Conservation (phyloP, 2,888 invertebrate species). For the Hirtodrosophila trivittata region DNA sequence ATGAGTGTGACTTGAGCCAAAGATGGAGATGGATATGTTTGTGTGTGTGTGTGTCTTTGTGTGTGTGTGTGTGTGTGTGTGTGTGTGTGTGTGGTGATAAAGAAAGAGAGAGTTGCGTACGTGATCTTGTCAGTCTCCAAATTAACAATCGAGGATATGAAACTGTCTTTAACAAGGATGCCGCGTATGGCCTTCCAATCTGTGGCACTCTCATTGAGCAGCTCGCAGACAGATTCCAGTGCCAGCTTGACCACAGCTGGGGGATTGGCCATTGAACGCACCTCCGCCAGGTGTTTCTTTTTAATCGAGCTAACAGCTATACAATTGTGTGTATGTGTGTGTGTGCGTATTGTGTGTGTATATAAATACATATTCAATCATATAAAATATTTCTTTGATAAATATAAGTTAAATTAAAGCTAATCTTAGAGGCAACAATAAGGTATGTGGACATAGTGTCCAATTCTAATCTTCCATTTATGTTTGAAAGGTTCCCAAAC, state of each 20-base stretch:
- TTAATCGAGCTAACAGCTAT: conserved; percentile 97
- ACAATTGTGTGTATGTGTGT: conserved; percentile 34
- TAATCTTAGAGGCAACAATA: conserved; percentile 26
- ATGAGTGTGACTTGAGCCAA: too few relatives aligned
- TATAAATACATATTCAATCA: conserved; percentile 37
- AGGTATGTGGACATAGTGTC: conserved; percentile 8
- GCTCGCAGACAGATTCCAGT: conserved; percentile 96
- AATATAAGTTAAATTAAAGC: conserved; percentile 27
- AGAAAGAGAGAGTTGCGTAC: conserved; percentile 85
- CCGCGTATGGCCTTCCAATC: conserved; percentile 97
- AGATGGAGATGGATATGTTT: conserved; percentile 11
- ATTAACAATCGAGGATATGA: conserved; percentile 96
- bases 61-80: conserved; percentile 12
- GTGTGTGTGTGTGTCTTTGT: too few relatives aligned
- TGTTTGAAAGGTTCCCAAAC: too few relatives aligned
- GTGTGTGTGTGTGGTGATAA: conserved; percentile 19
- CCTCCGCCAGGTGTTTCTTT: conserved; percentile 97
- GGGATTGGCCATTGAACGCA: conserved; percentile 97
- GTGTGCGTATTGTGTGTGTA: conserved; percentile 30
- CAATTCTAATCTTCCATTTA: conserved; percentile 12
- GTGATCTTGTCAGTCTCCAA: conserved; percentile 96
- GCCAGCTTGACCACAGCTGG: conserved; percentile 96
- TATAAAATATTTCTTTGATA: conserved; percentile 5
- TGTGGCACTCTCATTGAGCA: conserved; percentile 94
- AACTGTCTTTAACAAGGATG: conserved; percentile 97